phyloP scores from a whole-genome alignment of 2,113 vertebrate genomes.

The Choloepus hoffmanni region DNA sequence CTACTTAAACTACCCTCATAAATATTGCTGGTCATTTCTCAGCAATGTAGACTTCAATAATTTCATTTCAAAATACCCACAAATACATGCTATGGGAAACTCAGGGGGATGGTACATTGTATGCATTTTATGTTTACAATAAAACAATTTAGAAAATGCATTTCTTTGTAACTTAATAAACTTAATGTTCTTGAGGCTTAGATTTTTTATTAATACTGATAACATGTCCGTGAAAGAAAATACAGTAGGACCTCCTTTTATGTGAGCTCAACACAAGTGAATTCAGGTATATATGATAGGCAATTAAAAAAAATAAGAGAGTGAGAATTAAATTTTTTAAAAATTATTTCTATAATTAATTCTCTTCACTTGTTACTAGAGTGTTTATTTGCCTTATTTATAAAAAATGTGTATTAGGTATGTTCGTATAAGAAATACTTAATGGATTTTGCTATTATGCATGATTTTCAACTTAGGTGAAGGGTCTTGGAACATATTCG shows the following conservation, averaged over 20 bases:
- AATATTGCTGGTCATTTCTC: constrained; percentile 17
- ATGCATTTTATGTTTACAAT: not conserved
- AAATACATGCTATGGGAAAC: not conserved
- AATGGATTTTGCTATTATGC: too few relatives aligned
- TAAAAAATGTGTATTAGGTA: too few relatives aligned
- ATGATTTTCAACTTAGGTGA: too few relatives aligned
- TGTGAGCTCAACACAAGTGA: too few relatives aligned
- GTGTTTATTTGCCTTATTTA: too few relatives aligned
- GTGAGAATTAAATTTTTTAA: too few relatives aligned
- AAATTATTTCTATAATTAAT: too few relatives aligned
- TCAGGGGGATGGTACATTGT: not conserved
- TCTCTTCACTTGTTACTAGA: too few relatives aligned
- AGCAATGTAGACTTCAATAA: not conserved
- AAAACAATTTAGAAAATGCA: not conserved
- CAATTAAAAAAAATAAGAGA: too few relatives aligned
- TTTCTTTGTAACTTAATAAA: not conserved
- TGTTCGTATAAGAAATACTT: too few relatives aligned
- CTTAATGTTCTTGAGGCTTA: constrained; percentile 24
- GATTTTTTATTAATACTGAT: constrained; percentile 51
- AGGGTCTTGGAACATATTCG: too few relatives aligned
- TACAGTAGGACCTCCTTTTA: not conserved
- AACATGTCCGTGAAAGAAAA: not conserved
- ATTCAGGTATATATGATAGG: too few relatives aligned
- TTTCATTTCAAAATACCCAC: not conserved
- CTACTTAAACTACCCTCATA: not conserved